phyloP scores from a whole-genome alignment of 2,888 invertebrate genomes.

The Caenorhabditis panamensis region DNA sequence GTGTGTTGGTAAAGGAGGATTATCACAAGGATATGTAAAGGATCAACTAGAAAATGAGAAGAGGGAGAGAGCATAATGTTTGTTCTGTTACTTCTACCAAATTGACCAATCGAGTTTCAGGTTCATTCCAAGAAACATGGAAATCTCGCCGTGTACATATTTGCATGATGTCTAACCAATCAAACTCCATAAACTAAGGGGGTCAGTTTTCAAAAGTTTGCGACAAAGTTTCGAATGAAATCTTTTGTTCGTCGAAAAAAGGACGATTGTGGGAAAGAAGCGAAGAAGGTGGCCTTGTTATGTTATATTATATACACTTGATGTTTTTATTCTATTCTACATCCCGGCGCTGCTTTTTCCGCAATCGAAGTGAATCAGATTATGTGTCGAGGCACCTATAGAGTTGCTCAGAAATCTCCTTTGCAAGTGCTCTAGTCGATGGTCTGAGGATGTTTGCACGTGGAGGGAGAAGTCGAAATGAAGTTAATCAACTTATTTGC shows the following conservation, averaged over 20 bases:
- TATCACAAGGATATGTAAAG: not conserved
- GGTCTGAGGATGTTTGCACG: slow-evolving; percentile 45
- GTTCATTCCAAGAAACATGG: not conserved
- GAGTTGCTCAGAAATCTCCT: slow-evolving; percentile 29
- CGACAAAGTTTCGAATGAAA: slow-evolving; percentile 14
- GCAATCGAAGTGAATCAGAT: slow-evolving; percentile 25
- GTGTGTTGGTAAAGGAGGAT: slow-evolving; percentile 2
- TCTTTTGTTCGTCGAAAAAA: not conserved
- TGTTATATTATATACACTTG: not conserved
- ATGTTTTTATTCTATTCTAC: not conserved
- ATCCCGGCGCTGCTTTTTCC: not conserved
- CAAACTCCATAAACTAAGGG: slow-evolving; percentile 36
- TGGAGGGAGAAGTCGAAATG: slow-evolving; percentile 44
- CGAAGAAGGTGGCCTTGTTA: not conserved
- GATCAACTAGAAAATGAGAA: slow-evolving; percentile 3
- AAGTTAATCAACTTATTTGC: slow-evolving; percentile 60
- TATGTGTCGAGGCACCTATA: slow-evolving; percentile 12
- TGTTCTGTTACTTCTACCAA: not conserved
- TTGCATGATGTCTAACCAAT: slow-evolving; percentile 47
- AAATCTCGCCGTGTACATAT: slow-evolving; percentile 25
- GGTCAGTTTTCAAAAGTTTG: slow-evolving; percentile 37
- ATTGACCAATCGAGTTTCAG: not conserved
- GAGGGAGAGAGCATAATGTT: slow-evolving; percentile 5
- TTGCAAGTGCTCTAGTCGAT: slow-evolving; percentile 31
- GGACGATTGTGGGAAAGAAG: not conserved